Base-by-base conservation (phyloP, 1,140 invertebrate species). In the Elymnias hypermnestra region DNA sequence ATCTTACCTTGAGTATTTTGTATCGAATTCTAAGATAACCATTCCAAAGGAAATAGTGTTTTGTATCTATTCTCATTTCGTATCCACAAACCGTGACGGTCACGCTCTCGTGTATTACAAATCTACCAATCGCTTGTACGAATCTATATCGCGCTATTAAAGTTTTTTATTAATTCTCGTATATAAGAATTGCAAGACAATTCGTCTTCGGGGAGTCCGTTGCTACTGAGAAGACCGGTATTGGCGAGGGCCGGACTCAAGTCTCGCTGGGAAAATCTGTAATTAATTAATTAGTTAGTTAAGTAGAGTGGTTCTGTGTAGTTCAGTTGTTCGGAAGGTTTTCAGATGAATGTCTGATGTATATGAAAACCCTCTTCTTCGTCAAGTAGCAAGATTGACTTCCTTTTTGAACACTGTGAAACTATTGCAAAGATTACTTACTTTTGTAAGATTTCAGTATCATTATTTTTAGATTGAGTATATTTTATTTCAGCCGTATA, bases 161-260 rank as follows among this genome's bases (percentile, higher is more conserved):
- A 52, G 35, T 70, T 68, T 62, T 59, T 41, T 12, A 4, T 0
- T 4, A 4, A 10, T 4, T 5, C 55, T 17, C 10, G 26, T 65
- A 67, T 70, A 73, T 63, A 70, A 52, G 15, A 14, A 13, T 8
- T 3, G 13, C 5, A 5, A 18, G 6, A 0, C 3, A n/a, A 12
- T 0, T 14, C n/a, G 3, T 2, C 7, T 0, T 46, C 51, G 68
- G 77, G 77, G 69, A 72, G 77, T 82, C 74, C 74, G 77, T 82
- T 82, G 72, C 49, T 76, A 74, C 64, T 70, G 57, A 63, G 77
- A 82, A 78, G 77, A 78, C 74, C 69, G 77, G 77, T 57, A 42
- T 50, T 78, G 46, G 77, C 74, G 74, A 82, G 74, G 58, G 60
- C 77, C 77, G 74, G 77, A 72, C 74, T 74, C 65, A 81, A 76